Percentiles rank a stretch among this genome's conserved stretches.
phyloP scores from a whole-genome alignment of 2,888 invertebrate species.

The Lathronympha strigana region DNA sequence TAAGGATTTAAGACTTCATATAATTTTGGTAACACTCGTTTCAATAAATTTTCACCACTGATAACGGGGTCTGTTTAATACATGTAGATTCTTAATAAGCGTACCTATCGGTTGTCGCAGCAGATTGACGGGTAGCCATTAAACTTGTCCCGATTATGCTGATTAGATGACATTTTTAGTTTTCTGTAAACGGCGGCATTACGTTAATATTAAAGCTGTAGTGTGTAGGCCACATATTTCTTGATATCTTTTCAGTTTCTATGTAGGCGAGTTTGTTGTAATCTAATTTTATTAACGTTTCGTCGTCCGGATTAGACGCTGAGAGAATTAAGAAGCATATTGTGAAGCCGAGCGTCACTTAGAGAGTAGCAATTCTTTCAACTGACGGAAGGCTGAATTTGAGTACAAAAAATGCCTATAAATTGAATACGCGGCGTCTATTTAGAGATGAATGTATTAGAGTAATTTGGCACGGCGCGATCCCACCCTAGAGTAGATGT shows the following conservation, averaged over 20 bases:
- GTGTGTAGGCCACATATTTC: not conserved
- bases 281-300: slow-evolving; percentile 5
- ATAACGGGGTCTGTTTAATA: no score
- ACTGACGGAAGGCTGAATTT: not conserved
- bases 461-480: not conserved
- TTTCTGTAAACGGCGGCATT: not conserved
- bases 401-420: not conserved
- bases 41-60: no score
- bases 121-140: slow-evolving; percentile 1
- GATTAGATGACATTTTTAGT: not conserved
- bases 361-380: not conserved
- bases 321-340: not conserved
- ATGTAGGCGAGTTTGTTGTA: not conserved
- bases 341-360: not conserved
- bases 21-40: no score
- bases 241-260: slow-evolving; percentile 7
- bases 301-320: not conserved
- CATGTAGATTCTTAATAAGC: not conserved
- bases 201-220: not conserved
- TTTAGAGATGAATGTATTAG: not conserved
- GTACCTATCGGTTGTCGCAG: not conserved
- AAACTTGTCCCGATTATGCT: not conserved
- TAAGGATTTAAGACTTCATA: no score
- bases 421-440: not conserved
- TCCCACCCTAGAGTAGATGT: not conserved